Evolutionary conservation across 2,888 invertebrate species (phyloP).

Genomic region (Ferrisia virgata): DNA sequence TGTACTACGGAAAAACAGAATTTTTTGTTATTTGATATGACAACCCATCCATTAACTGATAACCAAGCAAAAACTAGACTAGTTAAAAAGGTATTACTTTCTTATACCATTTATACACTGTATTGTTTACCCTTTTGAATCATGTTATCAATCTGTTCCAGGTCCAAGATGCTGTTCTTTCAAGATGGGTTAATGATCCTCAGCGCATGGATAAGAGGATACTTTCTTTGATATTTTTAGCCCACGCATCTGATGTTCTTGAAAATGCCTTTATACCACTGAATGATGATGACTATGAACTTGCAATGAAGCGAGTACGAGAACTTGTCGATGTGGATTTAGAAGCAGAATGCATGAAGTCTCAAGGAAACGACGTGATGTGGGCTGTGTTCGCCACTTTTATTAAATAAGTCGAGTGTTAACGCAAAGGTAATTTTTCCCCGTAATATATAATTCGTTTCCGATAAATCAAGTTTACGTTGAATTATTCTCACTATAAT

Average conservation of each 20-base stretch:
- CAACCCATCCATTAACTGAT: constrained; percentile 97
- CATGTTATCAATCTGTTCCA: constrained; percentile 52
- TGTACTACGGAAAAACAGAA: constrained; percentile 99
- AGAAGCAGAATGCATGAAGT: constrained; percentile 89
- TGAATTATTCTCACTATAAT: not conserved
- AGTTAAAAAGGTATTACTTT: constrained; percentile 82
- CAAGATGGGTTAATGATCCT: constrained; percentile 95
- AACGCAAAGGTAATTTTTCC: not conserved
- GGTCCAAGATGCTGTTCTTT: constrained; percentile 96
- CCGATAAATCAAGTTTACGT: not conserved
- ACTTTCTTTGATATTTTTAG: constrained; percentile 87
- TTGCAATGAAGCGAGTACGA: constrained; percentile 95
- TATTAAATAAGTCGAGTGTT: constrained; percentile 71
- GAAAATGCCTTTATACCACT: constrained; percentile 99
- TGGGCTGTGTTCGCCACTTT: constrained; percentile 99
- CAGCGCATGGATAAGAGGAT: constrained; percentile 95
- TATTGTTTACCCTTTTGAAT: not conserved
- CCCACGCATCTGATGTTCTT: constrained; percentile 96
- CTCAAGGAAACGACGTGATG: constrained; percentile 87
- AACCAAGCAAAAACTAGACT: constrained; percentile 91
- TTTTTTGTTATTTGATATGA: constrained; percentile 99
- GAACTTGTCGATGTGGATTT: constrained; percentile 94
- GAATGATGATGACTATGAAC: constrained; percentile 94
- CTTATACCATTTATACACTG: not conserved
- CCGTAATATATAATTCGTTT: not conserved